Conservation (phyloP, 2,797 vertebrate genomes). For the Acrocephalus scirpaceus region DNA sequence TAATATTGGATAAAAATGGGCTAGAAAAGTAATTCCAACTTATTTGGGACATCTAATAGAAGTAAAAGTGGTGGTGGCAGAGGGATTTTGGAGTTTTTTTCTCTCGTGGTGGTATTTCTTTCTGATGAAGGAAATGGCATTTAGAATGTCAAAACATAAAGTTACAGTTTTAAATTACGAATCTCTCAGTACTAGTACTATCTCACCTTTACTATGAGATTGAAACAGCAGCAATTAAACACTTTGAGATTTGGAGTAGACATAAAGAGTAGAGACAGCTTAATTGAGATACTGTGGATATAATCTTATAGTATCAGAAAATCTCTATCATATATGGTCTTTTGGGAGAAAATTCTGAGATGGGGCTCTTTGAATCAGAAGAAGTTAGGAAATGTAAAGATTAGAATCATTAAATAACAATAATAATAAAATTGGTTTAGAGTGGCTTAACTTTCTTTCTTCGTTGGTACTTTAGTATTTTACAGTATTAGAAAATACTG, state of each 20-base stretch:
- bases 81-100: not conserved
- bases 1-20: not conserved
- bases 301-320: not conserved
- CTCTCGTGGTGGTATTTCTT: not conserved
- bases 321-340: not conserved
- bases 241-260: not conserved
- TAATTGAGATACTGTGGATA: not conserved
- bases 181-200: not conserved
- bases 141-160: not conserved
- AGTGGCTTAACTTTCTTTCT: not conserved
- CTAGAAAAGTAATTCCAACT: not conserved
- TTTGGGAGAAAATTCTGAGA: not conserved
- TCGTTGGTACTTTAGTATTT: not conserved
- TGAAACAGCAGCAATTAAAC: not conserved
- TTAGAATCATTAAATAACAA: not conserved
- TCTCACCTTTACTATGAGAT: not conserved
- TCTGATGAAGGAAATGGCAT: not conserved
- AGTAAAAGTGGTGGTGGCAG: not conserved
- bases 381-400: not conserved
- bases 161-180: not conserved
- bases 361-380: not conserved
- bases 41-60: not conserved
- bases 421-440: not conserved
- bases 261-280: not conserved
- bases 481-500: not conserved